Evolutionary conservation across 2,113 vertebrate genomes (phyloP), one percentile per base, ranked within the genome.

Genomic region (Rostratula benghalensis): DNA sequence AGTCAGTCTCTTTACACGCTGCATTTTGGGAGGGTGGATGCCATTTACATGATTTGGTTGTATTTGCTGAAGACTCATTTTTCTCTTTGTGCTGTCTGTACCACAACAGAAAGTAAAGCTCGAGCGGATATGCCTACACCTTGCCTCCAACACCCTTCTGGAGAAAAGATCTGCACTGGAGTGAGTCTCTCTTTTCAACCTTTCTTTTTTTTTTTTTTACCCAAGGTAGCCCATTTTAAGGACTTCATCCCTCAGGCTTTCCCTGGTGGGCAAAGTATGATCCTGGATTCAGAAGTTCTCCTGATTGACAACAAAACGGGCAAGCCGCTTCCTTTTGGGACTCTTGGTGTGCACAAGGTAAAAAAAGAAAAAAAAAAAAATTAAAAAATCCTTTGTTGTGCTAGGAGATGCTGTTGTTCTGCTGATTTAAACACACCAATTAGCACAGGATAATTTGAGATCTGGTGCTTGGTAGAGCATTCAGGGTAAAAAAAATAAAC

Each of bases 301-400:
- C 98, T 99, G 61, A 99, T 99, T 31, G 99, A 99, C 96, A 99
- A 98, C 63, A 98, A 98, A 51, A 99, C 98, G 46, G 98, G 99
- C 93, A 99, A 99, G 95, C 99, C 99, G 0, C 98, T 99, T 93
- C 99, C 99, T 64, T 99, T 99, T 75, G 99, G 99, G 65, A 99
- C 99, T 7, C 94, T 99, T 41, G 99, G 99, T 3, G 99, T 99
- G 8, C 99, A 99, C 96, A 99, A 99, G 99, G 99, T 99, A 98
- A 67, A 19, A 27, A 65, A 31, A 18, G 27, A 18, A 22, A 20
- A 16, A 31, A 22, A 30, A 19, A 51, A 2, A 59, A n/a, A 59
- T 21, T 15, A 12, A 7, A 5, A 74, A 27, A 37, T 41, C 2
- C 2, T 50, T 48, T 79, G 28, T 37, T 30, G 20, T 76, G 24